Evolutionary conservation across 2,888 invertebrate genomes (phyloP), one percentile per base, ranked within the genome.

Genomic region (Drosophila suboccidentalis): DNA sequence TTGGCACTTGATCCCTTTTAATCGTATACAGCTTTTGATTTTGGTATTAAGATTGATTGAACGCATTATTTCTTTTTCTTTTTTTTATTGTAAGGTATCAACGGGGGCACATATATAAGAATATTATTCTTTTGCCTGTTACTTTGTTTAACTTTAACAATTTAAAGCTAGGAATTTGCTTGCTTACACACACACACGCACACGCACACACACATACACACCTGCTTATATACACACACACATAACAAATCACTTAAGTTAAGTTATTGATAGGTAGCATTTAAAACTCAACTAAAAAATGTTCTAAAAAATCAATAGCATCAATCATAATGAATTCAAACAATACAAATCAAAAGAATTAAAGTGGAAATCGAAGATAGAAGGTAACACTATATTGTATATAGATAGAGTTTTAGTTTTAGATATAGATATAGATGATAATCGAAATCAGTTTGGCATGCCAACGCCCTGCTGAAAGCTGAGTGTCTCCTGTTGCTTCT

Each of bases 401-500:
- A 59, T 26, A 26, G 22, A 47, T 46, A 10, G 6, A 29, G 26
- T 26, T 26, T 5, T 26, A 26, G 26, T 26, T 26, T 26, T 49
- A 46, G 22, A 39, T 39, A 5, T 13, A 8, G 17, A 13, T 26
- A 17, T n/a, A 15, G 17, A 29, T n/a, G 36, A 8, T 38, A 49
- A 68, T 26, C 26, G 1, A 26, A 26, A 26, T 89, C 78, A 91
- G 54, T 91, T 90, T 4, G 90, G 82, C 90, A 90, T 91, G 57
- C 88, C 83, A 2, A 92, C 71, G 1, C 95, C 95, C 91, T 94
- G 94, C 82, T 95, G 95, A 88, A 95, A 95, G 62, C 93, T 49
- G 92, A 84, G 88, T 47, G 92, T 89, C 75, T 90, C 87, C 93
- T 94, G 92, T 92, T 94, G 74, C 91, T 95, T 89, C 89, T 94